Evolutionary conservation across 2,797 vertebrate species (phyloP), one percentile per base, ranked within the genome.

Genomic region (Acrossocheilus fasciatus): DNA sequence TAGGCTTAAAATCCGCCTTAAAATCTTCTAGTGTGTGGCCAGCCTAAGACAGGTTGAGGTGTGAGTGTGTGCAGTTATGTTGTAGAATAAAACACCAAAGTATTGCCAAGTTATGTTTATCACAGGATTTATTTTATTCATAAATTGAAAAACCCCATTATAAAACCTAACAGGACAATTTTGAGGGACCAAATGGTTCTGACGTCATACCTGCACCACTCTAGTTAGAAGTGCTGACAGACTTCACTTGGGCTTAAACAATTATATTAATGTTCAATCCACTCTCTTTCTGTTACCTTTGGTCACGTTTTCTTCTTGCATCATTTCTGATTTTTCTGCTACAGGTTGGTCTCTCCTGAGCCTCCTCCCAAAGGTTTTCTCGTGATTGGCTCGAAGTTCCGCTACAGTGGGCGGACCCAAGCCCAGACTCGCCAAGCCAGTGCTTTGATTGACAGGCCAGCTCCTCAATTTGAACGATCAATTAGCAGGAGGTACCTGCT

Each of bases 341-440:
- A 20, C 89, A 99, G 98, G 94, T 94, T 99, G 92, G 98, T 99
- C 87, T 99, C 98, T 52, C 98, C 98, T 0, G 98, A 99, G 93
- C 98, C 98, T 0, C 98, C 98, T 43, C 98, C 98, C 14, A 99
- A 99, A 91, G 98, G 98, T 20, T 99, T 99, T 93, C 94, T 99
- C 88, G 98, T 99, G 91, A 99, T 99, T 94, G 98, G 98, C 92
- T 99, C 98, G 89, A 99, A 99, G 95, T 99, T 99, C 89, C 97
- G 98, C 87, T 99, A 99, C 92, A 99, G 98, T 0, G 98, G 98
- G 62, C 96, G 98, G 86, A 99, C 98, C 3, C 98, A 99, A 93
- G 98, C 98, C 0, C 98, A 99, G 95, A 99, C 98, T 0, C 96
- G 98, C 73, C 98, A 99, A 94, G 98, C 98, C 89, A 99, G 98